Evolutionary conservation across 2,113 vertebrate species (phyloP).

Genomic region (Vanacampus margaritifer): DNA sequence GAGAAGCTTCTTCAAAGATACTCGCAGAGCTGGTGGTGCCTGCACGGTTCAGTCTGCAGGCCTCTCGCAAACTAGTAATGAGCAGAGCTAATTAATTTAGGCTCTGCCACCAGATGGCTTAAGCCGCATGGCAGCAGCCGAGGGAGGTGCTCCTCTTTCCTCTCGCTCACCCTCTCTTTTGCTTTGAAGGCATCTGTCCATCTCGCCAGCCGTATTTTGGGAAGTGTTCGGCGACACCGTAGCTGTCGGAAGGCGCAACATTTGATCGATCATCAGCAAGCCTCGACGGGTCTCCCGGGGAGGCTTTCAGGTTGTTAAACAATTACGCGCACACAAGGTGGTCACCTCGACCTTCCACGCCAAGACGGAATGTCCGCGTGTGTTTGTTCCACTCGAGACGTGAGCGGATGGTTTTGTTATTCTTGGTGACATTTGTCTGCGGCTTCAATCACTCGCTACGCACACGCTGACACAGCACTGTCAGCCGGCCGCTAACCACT

Average conservation of each 20-base stretch:
- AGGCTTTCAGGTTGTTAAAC: slow-evolving; percentile 64
- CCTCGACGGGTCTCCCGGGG: slow-evolving; percentile 44
- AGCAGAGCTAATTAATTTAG: slow-evolving; percentile 79
- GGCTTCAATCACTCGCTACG: slow-evolving; percentile 48
- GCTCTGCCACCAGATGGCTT: slow-evolving; percentile 78
- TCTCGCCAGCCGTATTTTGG: slow-evolving; percentile 34
- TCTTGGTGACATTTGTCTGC: slow-evolving; percentile 68
- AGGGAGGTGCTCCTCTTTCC: slow-evolving; percentile 61
- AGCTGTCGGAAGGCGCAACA: slow-evolving; percentile 35
- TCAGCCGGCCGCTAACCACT: slow-evolving; percentile 45
- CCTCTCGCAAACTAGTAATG: slow-evolving; percentile 71
- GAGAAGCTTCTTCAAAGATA: slow-evolving; percentile 16
- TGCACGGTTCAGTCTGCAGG: slow-evolving; percentile 66
- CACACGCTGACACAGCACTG: slow-evolving; percentile 56
- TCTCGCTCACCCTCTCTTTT: slow-evolving; percentile 43
- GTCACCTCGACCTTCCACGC: slow-evolving; percentile 43
- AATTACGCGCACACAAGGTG: slow-evolving; percentile 60
- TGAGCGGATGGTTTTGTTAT: slow-evolving; percentile 36
- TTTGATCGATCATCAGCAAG: slow-evolving; percentile 54
- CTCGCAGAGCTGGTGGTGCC: slow-evolving; percentile 50
- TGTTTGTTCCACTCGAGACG: slow-evolving; percentile 17
- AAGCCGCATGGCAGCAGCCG: slow-evolving; percentile 73
- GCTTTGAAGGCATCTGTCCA: slow-evolving; percentile 44
- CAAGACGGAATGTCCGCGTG: slow-evolving; percentile 1
- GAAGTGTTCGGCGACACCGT: slow-evolving; percentile 19